A percentile compares a stretch with the other conserved stretches of the same genome.
phyloP scores from a whole-genome alignment of 1,140 invertebrate genomes.

The Aphelenchoides besseyi region DNA sequence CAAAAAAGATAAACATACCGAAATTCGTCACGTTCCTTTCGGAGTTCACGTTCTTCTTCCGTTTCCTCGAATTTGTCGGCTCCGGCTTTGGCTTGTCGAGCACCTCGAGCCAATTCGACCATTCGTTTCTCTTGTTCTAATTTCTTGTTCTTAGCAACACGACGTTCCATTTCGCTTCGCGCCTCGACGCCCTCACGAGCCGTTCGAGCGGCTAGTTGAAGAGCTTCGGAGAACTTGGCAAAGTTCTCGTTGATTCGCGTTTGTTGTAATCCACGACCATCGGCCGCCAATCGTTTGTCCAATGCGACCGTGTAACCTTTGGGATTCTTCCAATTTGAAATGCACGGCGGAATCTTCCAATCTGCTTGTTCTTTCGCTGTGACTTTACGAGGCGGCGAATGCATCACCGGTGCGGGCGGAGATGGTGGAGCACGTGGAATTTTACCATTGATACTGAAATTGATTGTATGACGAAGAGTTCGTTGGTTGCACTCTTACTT shows the following conservation, averaged over 20 bases:
- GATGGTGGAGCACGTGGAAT: conserved; percentile 95
- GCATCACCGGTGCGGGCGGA: conserved; percentile 91
- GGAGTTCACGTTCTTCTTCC: conserved; percentile 69
- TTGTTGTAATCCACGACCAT: conserved; percentile 92
- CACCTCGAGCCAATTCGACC: conserved; percentile 85
- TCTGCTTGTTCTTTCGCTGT: conserved; percentile 98
- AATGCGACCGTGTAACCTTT: conserved; percentile 96
- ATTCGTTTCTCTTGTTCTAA: conserved; percentile 95
- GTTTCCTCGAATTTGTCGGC: conserved; percentile 48
- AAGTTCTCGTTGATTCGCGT: conserved; percentile 97
- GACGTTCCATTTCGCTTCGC: conserved; percentile 88
- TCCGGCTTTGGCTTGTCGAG: conserved; percentile 66
- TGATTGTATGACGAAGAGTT: conserved; percentile 18
- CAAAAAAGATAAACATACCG: conserved; percentile 63
- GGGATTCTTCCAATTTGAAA: conserved; percentile 99
- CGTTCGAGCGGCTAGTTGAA: conserved; percentile 96
- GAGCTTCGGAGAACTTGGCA: conserved; percentile 90
- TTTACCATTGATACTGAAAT: conserved; percentile 66
- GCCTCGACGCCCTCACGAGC: conserved; percentile 93
- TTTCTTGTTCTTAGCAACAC: conserved; percentile 94
- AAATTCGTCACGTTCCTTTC: conserved; percentile 81
- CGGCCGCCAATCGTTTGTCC: conserved; percentile 94
- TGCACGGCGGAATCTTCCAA: conserved; percentile 99
- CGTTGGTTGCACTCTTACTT: conserved; percentile 69
- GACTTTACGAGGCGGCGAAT: conserved; percentile 87